Base-by-base conservation (phyloP, 2,888 invertebrate genomes). In the Caenorhabditis becei region DNA sequence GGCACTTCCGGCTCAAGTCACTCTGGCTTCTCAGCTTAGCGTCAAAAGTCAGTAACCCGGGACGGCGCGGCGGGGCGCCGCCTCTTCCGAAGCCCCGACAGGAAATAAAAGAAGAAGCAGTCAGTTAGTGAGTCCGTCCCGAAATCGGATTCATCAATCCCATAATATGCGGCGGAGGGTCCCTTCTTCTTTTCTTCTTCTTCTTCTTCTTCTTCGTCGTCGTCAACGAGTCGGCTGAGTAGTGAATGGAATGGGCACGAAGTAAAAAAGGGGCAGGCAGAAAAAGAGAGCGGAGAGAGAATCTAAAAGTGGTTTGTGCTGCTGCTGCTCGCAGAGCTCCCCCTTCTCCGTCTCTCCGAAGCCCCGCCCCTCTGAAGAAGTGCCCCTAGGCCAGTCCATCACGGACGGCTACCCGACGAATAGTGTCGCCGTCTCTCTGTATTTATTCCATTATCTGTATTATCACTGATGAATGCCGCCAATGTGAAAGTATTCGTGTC, bases 401-500 rank as follows among this genome's bases (percentile, higher is more conserved):
- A 56, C 59, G 72, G 72, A 65, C 72, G 65, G 72, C 72, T 53
- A 59, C 47, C 53, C 56, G 66, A 66, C 44, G 32, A n/a, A 47
- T 41, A 20, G 18, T 35, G n/a, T 41, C 23, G 10, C 66, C 41
- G 41, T 67, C 66, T 74, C 47, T 63, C 3, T n/a, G n/a, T n/a
- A n/a, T n/a, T n/a, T 32, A 24, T 41, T 54, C 26, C 32, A 44
- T 54, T 65, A 28, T 75, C 53, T n/a, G 35, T 54, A 32, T 61
- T 61, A 35, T 47, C 24, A 62, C 67, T 58, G 47, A 77, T 72
- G 78, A 82, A 56, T 18, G 66, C 61, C 18, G 56, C 77, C 51
- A 66, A 84, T 66, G 86, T 86, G 32, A 80, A 85, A 53, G 85
- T 86, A 26, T 80, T 86, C 32, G 84, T 86, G 47, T 66, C 81